phyloP scores from a whole-genome alignment of 2,888 invertebrate species.

The Apodemia zela region DNA sequence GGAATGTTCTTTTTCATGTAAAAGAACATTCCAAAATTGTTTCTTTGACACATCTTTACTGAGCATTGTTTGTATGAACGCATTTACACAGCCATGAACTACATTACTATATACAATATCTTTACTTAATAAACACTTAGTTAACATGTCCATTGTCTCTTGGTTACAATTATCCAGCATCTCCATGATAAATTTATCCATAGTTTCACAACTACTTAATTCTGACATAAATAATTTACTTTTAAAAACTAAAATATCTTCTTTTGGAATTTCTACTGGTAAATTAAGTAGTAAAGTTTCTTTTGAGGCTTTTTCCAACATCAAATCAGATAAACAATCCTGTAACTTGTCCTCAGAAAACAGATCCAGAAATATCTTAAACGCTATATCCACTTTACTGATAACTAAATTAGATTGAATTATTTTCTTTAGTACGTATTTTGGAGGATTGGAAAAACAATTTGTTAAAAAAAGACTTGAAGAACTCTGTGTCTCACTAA shows the following conservation, averaged over 20 bases:
- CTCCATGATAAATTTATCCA: conserved; percentile 38
- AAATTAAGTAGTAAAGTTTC: conserved; percentile 53
- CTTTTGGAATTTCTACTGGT: conserved; percentile 43
- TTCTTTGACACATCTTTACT: conserved; percentile 44
- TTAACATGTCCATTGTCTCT: conserved; percentile 48
- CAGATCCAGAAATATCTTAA: conserved; percentile 52
- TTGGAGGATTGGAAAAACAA: conserved; percentile 59
- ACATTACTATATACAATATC: conserved; percentile 29
- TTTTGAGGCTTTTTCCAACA: conserved; percentile 63
- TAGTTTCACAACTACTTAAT: conserved; percentile 38
- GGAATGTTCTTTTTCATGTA: conserved; percentile 48
- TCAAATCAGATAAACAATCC: conserved; percentile 51
- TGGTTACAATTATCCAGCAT: conserved; percentile 46
- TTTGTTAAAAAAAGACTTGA: conserved; percentile 44
- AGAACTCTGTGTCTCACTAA: conserved; percentile 44
- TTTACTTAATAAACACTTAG: conserved; percentile 50
- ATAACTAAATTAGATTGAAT: conserved; percentile 52
- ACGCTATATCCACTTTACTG: conserved; percentile 48
- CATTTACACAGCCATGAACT: conserved; percentile 40
- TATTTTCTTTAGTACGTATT: conserved; percentile 59
- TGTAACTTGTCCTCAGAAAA: conserved; percentile 55
- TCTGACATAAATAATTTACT: conserved; percentile 50
- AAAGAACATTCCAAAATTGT: conserved; percentile 55
- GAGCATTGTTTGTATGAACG: conserved; percentile 43
- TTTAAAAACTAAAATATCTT: conserved; percentile 51